These are phyloP conservation scores for Takifugu rubripes DNA, from an alignment of 2,797 vertebrate species.

Conservation along the genomic window DNA sequence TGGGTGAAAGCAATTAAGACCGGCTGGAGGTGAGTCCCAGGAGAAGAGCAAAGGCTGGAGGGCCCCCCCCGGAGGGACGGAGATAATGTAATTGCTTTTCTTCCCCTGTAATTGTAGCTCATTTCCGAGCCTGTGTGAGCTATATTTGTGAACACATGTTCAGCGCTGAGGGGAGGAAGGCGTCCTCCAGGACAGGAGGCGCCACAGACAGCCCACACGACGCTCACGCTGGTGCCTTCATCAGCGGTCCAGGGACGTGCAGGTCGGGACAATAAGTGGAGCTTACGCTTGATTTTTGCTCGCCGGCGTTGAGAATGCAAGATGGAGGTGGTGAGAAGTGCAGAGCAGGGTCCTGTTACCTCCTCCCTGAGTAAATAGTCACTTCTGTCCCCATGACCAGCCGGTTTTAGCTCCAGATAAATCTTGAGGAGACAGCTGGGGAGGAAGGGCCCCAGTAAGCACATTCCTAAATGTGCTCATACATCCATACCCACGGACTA, in stretches of 20 bases:
- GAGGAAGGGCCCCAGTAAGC: conserved; percentile 69
- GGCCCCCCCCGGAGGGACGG: conserved; percentile 54
- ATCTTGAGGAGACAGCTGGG: conserved; percentile 72
- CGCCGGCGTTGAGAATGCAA: conserved; percentile 42
- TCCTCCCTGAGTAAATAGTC: conserved; percentile 35
- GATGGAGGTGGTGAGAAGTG: conserved; percentile 18
- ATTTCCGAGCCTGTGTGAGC: conserved; percentile 59
- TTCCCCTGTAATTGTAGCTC: conserved; percentile 71
- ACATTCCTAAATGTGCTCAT: conserved; percentile 65
- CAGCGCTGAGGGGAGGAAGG: background rate
- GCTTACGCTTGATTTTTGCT: background rate
- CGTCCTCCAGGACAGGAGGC: no score
- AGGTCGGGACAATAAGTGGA: no score
- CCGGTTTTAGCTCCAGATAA: conserved; percentile 75
- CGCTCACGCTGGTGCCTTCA: no score
- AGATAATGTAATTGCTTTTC: conserved; percentile 72
- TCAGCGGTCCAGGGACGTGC: no score
- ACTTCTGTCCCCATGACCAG: conserved; percentile 44
- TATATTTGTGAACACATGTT: conserved; percentile 65
- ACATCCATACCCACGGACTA: conserved; percentile 47
- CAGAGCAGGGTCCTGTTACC: conserved; percentile 62
- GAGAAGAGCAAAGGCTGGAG: conserved; percentile 38
- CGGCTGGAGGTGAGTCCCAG: conserved; percentile 59
- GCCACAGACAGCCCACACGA: no score
- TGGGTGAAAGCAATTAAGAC: conserved; percentile 67